Percentiles rank a stretch among this genome's conserved stretches.
phyloP scores from a whole-genome alignment of 92 coral and sea anemone genomes.

The Bergia puertoricense region DNA sequence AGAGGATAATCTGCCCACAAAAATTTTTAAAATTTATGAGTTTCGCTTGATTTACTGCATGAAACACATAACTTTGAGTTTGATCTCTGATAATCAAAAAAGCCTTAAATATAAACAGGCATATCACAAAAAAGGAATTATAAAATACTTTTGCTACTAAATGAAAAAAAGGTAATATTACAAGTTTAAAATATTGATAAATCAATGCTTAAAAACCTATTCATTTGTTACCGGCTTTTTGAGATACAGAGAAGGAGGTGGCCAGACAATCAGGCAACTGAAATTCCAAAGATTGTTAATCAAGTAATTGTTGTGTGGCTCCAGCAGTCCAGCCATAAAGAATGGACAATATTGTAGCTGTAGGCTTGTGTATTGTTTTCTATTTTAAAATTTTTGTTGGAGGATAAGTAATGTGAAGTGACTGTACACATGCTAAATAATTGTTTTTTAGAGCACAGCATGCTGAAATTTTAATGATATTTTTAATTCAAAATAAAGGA shows the following conservation, averaged over 20 bases:
- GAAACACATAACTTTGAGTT: no score
- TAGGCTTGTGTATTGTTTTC: not conserved
- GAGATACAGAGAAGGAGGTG: not conserved
- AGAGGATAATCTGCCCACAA: slow-evolving; percentile 6
- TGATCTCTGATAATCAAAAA: not conserved
- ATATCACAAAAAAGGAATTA: not conserved
- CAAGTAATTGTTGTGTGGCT: not conserved
- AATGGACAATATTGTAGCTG: no score
- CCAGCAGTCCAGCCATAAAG: not conserved
- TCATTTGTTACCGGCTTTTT: not conserved
- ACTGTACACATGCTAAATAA: no score
- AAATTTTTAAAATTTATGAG: not conserved
- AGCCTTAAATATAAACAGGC: not conserved
- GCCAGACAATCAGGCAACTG: slow-evolving; percentile 4
- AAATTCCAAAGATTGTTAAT: not conserved
- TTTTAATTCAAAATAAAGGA: no score
- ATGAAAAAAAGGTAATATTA: not conserved
- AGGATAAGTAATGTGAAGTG: no score
- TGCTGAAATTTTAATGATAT: no score
- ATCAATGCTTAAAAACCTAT: not conserved
- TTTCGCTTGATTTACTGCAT: not conserved
- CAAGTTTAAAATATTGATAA: not conserved
- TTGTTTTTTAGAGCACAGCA: no score
- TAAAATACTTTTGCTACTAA: not conserved
- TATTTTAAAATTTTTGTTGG: no score